Conservation (phyloP, 2,888 invertebrate genomes). For the Drymonia ruficornis region DNA sequence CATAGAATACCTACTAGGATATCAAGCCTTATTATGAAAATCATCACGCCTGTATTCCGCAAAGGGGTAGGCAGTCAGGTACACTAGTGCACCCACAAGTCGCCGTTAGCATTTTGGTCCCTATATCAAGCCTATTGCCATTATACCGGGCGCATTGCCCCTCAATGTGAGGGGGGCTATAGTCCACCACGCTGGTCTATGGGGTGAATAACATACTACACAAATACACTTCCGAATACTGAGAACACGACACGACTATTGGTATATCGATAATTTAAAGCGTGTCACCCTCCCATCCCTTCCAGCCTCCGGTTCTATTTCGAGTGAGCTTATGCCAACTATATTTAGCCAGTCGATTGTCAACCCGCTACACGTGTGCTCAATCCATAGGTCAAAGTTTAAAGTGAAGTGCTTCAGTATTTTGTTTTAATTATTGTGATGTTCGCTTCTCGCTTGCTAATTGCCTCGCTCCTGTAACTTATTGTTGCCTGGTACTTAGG, state of each 20-base stretch:
- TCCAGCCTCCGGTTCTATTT: constrained; percentile 21
- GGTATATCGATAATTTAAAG: background rate
- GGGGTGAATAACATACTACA: background rate
- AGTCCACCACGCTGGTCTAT: too few relatives aligned
- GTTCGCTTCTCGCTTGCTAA: background rate
- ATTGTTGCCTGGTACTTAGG: too few relatives aligned
- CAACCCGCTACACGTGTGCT: constrained; percentile 10
- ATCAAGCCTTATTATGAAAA: too few relatives aligned
- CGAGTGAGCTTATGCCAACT: constrained; percentile 12
- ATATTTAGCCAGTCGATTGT: constrained; percentile 35
- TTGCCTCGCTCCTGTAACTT: too few relatives aligned
- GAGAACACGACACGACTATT: background rate
- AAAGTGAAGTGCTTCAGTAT: background rate
- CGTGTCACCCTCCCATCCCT: constrained; percentile 10
- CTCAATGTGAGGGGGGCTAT: too few relatives aligned
- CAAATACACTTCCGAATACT: background rate
- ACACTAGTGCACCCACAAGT: too few relatives aligned
- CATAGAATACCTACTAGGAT: too few relatives aligned
- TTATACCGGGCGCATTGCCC: too few relatives aligned
- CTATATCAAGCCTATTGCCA: too few relatives aligned
- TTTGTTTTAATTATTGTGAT: background rate
- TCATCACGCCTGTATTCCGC: too few relatives aligned
- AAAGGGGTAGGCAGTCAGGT: too few relatives aligned
- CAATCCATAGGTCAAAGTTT: constrained; percentile 5
- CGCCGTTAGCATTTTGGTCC: too few relatives aligned